Conservation (phyloP, 1,140 invertebrate species). For the Linepithema humile region DNA sequence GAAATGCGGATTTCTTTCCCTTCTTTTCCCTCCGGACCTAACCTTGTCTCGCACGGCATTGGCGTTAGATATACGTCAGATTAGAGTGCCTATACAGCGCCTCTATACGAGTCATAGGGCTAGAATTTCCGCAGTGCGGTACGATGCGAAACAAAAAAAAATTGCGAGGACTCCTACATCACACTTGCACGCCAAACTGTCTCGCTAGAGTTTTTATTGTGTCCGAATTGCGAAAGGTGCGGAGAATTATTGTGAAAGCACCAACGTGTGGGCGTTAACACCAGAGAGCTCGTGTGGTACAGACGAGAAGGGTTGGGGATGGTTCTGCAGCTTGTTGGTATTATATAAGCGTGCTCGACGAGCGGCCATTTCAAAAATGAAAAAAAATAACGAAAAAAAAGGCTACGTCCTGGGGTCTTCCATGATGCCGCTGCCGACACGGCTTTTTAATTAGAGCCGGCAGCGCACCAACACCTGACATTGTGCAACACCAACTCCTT, state of each 20-base stretch:
- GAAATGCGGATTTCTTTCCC: conserved; percentile 22
- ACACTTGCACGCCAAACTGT: conserved; percentile 75
- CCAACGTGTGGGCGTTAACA: conserved; percentile 75
- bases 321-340: conserved; percentile 72
- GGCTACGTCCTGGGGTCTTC: conserved; percentile 76
- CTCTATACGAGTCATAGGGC: conserved; percentile 24
- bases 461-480: conserved; percentile 81
- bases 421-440: conserved; percentile 81
- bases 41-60: background rate
- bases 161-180: conserved; percentile 70
- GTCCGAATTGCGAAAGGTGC: conserved; percentile 77
- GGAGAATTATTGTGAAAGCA: conserved; percentile 80
- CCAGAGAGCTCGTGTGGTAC: conserved; percentile 72
- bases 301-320: conserved; percentile 63
- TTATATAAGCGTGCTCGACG: conserved; percentile 81
- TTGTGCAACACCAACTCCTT: conserved; percentile 79
- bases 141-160: conserved; percentile 3
- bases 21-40: conserved; percentile 9
- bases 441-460: conserved; percentile 84
- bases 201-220: conserved; percentile 77
- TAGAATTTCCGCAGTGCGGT: conserved; percentile 42
- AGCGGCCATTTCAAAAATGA: conserved; percentile 83
- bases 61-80: background rate
- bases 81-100: background rate
- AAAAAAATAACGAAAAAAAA: conserved; percentile 69